These are phyloP conservation scores for Deilephila porcellus DNA, from an alignment of 2,888 invertebrate genomes.

Conservation along the genomic window DNA sequence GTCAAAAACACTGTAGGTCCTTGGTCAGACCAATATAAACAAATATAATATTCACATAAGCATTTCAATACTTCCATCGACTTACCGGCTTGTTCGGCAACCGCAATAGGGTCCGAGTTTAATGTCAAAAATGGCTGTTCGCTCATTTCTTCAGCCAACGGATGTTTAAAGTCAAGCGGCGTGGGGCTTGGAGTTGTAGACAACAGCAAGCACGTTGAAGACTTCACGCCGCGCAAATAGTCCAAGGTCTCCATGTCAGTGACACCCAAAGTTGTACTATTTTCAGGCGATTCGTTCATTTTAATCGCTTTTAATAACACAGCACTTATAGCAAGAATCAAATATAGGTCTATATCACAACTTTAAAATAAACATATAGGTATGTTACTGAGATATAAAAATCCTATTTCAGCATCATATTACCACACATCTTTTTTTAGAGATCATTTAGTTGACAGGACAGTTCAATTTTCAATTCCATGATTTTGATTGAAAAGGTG, in stretches of 20 bases:
- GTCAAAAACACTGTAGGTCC: no score
- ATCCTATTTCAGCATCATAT: neutral
- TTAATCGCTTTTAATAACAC: conserved; percentile 10
- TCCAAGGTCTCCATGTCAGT: conserved; percentile 71
- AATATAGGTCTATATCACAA: neutral
- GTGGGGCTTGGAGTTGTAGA: conserved; percentile 86
- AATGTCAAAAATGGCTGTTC: conserved; percentile 75
- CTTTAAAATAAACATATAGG: neutral
- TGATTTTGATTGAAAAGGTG: no score
- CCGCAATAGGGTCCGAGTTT: conserved; percentile 65
- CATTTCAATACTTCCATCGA: no score
- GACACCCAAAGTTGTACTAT: conserved; percentile 55
- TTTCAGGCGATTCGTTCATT: conserved; percentile 73
- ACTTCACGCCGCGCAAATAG: conserved; percentile 85
- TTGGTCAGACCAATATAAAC: no score
- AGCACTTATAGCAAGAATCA: neutral
- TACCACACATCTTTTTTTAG: neutral
- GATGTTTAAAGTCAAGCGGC: conserved; percentile 85
- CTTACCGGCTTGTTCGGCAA: conserved; percentile 68
- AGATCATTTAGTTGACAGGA: no score
- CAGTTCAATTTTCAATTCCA: no score
- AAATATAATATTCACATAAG: neutral
- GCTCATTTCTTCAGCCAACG: conserved; percentile 81
- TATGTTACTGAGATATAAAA: neutral
- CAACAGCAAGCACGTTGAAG: conserved; percentile 87